These are phyloP conservation scores for Apostichopus japonicus DNA, from an alignment of 35 echinoderm and acorn worm genomes.

Conservation along the genomic window DNA sequence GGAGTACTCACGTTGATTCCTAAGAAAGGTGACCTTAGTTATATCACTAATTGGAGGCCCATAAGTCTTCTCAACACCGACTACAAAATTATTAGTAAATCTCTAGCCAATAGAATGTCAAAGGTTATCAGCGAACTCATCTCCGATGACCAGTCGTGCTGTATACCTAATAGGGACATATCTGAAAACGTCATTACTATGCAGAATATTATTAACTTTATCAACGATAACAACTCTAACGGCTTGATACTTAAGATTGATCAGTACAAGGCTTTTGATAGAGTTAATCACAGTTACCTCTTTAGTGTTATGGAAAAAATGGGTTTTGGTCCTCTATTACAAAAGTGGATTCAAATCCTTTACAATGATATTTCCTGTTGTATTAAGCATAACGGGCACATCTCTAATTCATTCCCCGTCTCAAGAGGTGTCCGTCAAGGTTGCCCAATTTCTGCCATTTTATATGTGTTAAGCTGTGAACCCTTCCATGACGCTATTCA, in stretches of 20 bases:
- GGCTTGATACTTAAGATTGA: conserved; percentile 35
- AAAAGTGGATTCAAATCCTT: conserved; percentile 15
- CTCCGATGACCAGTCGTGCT: conserved; percentile 17
- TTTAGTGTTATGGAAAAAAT: background rate
- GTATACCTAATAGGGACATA: conserved; percentile 39
- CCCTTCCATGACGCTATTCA: background rate
- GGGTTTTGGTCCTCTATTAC: conserved; percentile 22
- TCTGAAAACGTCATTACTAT: conserved; percentile 32
- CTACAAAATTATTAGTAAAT: too few species aligned
- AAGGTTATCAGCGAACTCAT: background rate
- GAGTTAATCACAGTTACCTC: conserved; percentile 24
- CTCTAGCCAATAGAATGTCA: background rate
- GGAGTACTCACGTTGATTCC: too few species aligned
- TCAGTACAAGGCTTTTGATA: too few species aligned
- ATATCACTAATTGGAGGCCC: too few species aligned
- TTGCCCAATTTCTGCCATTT: conserved; percentile 42
- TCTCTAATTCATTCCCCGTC: background rate
- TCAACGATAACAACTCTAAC: background rate
- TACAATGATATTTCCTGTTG: background rate
- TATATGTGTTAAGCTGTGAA: conserved; percentile 23
- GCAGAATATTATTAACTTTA: conserved; percentile 16
- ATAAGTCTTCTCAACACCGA: too few species aligned
- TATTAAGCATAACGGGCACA: conserved; percentile 28
- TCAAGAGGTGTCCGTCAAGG: conserved; percentile 31
- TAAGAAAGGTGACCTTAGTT: too few species aligned